phyloP scores from a whole-genome alignment of 2,797 vertebrate species.

The Amblyraja radiata region DNA sequence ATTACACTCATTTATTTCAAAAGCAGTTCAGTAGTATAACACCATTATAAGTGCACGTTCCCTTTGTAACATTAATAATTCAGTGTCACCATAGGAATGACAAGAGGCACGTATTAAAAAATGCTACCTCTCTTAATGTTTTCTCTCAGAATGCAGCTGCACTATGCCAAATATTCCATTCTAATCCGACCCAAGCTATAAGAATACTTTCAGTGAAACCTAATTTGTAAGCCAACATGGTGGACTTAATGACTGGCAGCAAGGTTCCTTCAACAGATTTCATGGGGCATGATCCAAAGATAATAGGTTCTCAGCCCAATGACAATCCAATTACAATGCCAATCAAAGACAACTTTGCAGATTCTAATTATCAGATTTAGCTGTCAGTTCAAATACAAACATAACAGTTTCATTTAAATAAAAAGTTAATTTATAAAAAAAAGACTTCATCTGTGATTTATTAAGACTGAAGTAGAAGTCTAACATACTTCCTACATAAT shows the following conservation, averaged over 20 bases:
- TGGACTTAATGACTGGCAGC: constrained; percentile 98
- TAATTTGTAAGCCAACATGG: constrained; percentile 99
- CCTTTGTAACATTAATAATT: constrained; percentile 31
- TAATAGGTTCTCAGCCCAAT: constrained; percentile 99
- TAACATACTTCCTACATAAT: constrained; percentile 65
- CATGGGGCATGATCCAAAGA: constrained; percentile 99
- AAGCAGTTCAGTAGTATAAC: neutral
- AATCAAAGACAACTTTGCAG: constrained; percentile 99
- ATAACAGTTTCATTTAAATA: constrained; percentile 98
- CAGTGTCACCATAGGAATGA: constrained; percentile 20
- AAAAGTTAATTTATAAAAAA: constrained; percentile 80
- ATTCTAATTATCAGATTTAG: constrained; percentile 99
- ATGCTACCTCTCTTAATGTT: constrained; percentile 77
- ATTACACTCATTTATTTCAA: constrained; percentile 33
- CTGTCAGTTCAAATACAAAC: constrained; percentile 99
- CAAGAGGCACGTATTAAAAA: constrained; percentile 34
- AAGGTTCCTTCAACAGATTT: constrained; percentile 99
- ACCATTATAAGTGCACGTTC: neutral
- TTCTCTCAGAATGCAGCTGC: constrained; percentile 95
- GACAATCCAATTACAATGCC: constrained; percentile 99
- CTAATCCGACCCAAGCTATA: constrained; percentile 92
- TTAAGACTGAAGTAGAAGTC: constrained; percentile 67
- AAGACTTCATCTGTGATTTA: constrained; percentile 71
- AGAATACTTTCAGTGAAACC: constrained; percentile 79
- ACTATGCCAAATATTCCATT: constrained; percentile 62